Conservation (phyloP, 2,113 vertebrate species). For the Athene cunicularia region DNA sequence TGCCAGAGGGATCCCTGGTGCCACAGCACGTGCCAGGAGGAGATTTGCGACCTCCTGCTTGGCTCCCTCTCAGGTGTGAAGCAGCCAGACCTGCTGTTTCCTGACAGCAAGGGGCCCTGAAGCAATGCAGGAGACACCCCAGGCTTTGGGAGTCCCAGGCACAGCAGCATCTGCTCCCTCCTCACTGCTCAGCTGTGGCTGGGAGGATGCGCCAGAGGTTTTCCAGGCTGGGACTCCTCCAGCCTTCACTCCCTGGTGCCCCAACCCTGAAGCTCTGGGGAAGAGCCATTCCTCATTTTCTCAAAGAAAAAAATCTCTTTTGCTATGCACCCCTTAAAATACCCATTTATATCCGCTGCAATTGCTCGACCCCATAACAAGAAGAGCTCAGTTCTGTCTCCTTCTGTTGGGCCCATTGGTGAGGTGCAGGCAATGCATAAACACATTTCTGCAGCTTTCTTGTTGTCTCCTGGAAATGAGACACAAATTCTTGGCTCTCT, state of each 20-base stretch:
- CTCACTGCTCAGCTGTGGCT: accelerated
- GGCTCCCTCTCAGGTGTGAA: too few relatives aligned
- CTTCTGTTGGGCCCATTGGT: accelerated
- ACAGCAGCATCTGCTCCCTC: not conserved
- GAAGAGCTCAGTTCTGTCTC: not conserved
- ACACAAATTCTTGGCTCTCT: not conserved
- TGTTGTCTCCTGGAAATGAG: not conserved
- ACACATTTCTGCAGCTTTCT: not conserved
- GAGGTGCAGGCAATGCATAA: accelerated
- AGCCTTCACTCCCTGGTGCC: not conserved
- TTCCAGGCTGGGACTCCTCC: not conserved
- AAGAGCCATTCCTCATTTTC: not conserved
- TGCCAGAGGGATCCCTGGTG: not conserved
- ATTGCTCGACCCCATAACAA: accelerated
- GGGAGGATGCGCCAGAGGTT: not conserved
- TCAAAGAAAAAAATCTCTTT: too few relatives aligned
- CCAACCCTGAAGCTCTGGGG: not conserved
- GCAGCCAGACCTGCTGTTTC: not conserved
- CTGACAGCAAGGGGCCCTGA: not conserved
- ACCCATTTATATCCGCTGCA: accelerated
- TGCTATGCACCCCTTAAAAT: accelerated
- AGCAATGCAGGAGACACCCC: not conserved
- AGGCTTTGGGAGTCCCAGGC: not conserved
- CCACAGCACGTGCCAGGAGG: not conserved
- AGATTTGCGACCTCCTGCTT: not conserved